Conservation (phyloP, 2,797 vertebrate species). For the Spizella passerina region DNA sequence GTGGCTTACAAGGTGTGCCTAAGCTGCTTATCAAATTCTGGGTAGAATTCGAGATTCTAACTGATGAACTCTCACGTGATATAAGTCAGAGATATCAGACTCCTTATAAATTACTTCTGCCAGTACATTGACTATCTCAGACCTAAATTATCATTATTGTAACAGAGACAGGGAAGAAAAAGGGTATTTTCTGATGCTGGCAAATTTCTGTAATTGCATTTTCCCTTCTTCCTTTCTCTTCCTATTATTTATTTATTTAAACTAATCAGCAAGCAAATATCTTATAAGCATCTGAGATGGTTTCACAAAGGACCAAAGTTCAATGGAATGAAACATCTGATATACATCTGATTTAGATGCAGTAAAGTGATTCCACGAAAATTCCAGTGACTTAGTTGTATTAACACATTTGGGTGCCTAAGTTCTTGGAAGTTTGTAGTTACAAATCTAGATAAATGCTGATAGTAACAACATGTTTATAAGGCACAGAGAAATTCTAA, state of each 20-base stretch:
- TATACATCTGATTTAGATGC: background rate
- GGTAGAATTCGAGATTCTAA: background rate
- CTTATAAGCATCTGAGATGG: background rate
- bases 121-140: background rate
- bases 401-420: fast-evolving
- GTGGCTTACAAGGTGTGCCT: background rate
- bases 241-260: background rate
- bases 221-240: background rate
- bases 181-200: background rate
- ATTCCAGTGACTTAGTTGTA: background rate
- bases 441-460: background rate
- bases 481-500: background rate
- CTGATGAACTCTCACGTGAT: background rate
- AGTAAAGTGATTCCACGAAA: background rate
- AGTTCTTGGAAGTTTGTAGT: background rate
- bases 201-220: background rate
- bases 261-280: background rate
- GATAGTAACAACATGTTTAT: background rate
- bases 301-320: background rate
- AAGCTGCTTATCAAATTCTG: background rate
- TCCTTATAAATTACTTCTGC: background rate
- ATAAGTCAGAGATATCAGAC: background rate
- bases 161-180: background rate
- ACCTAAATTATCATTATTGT: background rate
- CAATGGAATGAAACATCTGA: background rate